Conservation (phyloP, 2,797 vertebrate genomes). For the Limosa lapponica region DNA sequence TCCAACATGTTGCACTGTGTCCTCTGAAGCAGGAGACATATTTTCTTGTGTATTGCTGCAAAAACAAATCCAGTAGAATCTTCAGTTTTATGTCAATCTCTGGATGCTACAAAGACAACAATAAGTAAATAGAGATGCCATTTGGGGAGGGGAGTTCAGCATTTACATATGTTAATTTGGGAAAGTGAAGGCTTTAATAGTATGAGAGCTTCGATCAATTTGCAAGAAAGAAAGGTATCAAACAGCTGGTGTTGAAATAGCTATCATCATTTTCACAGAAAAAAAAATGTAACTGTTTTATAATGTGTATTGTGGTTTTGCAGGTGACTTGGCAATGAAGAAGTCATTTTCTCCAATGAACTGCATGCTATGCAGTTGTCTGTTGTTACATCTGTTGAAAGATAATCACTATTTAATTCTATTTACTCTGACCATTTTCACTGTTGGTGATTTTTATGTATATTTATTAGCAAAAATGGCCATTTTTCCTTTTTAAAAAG, state of each 20-base stretch:
- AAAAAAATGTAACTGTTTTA: not conserved
- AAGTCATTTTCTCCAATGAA: not conserved
- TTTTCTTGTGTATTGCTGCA: not conserved
- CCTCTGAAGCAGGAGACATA: not conserved
- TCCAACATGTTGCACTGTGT: accelerated
- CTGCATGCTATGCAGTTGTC: not conserved
- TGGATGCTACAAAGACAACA: not conserved
- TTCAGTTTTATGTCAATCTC: not conserved
- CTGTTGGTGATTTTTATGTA: not conserved
- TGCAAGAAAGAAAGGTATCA: not conserved
- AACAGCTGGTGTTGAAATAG: not conserved
- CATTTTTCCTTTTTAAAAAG: not conserved
- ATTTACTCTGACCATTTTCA: constrained; percentile 34
- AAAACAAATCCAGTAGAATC: not conserved
- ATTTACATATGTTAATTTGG: not conserved
- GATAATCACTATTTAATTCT: constrained; percentile 51
- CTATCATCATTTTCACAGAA: not conserved
- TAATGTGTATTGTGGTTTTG: not conserved
- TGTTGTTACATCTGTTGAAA: not conserved
- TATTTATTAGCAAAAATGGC: not conserved
- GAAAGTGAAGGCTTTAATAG: not conserved
- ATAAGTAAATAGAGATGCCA: not conserved
- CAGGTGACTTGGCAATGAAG: not conserved
- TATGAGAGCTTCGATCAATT: not conserved
- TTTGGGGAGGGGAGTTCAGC: not conserved